Base-by-base conservation (phyloP, 2,113 vertebrate genomes). In the Mus pahari region DNA sequence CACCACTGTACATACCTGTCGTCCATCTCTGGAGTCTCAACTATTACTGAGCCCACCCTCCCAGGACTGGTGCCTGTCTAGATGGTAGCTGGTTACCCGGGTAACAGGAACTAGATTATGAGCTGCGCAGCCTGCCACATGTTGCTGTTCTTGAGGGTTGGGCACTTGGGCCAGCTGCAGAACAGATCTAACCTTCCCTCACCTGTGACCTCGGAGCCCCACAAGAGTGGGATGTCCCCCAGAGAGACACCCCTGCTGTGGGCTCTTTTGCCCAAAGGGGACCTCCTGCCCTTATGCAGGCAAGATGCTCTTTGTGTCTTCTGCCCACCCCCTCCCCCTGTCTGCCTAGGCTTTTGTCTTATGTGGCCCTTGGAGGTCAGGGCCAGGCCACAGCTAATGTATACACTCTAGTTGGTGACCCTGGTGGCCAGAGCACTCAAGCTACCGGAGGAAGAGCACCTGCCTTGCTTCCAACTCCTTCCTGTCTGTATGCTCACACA, bases 21-120 rank as follows among this genome's bases (percentile, higher is more conserved):
- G 19, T 48, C 58, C 48, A 10, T 64, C 39, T 14, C 24, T 48
- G 31, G 75, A 60, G 9, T 12, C 82, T 9, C 36, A 12, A 70
- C 31, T 3, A 0, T 28, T 14, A 7, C 70, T 71, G 84, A 81
- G 77, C 64, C 33, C 31, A 9, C 64, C 50, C 36, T 1, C 60
- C 78, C 13, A 42, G 22, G 58, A 73, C 94, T 82, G 42, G 92
- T 5, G 11, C n/a, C 71, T 66, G 13, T 22, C 83, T 78, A 70
- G 71, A 58, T 84, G 95, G 95, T 55, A 66, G 33, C 83, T 39
- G 87, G 97, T 97, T 93, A 71, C 97, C 94, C 84, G 60, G 83
- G 88, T 79, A 94, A 96, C 87, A 0, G 31, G 78, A 87, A 77
- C 87, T 97, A 79, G 86, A 96, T 97, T 97, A 88, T 94, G 96